Evolutionary conservation across 2,888 invertebrate species (phyloP), one percentile per base, ranked within the genome.

Genomic region (Diarsia mendica): DNA sequence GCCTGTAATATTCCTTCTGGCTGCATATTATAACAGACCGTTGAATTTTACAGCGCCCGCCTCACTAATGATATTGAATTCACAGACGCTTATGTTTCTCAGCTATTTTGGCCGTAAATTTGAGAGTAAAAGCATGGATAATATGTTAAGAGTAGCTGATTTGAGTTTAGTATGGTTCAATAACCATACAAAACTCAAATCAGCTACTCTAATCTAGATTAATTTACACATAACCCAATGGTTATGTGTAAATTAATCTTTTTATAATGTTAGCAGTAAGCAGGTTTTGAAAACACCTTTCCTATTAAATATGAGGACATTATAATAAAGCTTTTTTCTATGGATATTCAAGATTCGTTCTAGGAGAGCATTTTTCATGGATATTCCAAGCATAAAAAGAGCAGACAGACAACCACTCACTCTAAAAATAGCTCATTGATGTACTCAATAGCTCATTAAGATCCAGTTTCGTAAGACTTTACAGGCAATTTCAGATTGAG

Each of bases 41-140:
- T 77, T 83, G 63, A 84, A 83, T 84, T 74, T 80, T 70, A 84
- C 67, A 75, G 49, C 63, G 39, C n/a, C 28, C 48, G 69, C 60
- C 46, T 60, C 60, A 68, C 70, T 67, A 73, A 73, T 63, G 55
- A 69, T 77, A 66, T 77, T 69, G 74, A 74, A 67, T 72, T 74
- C 46, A 63, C 53, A 23, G 73, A 73, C 67, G 69, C n/a, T 66
- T 53, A 51, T 20, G 60, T 33, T 49, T 18, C 4, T 28, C 13
- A 20, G 64, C 49, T 53, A 33, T 69, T 74, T 67, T 69, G 23
- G 58, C 11, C 64, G 48, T 49, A 69, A 55, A 77, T 39, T 63
- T 70, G 44, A 79, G 33, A 46, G 23, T 28, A 20, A 48, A 33
- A 46, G 11, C 9, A 33, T 20, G 18, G 2, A 44, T 51, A 20